Percentiles rank a stretch among this genome's conserved stretches.
These are phyloP conservation scores for Pelodiscus sinensis DNA, from an alignment of 2,113 vertebrate genomes.

Conservation along the genomic window DNA sequence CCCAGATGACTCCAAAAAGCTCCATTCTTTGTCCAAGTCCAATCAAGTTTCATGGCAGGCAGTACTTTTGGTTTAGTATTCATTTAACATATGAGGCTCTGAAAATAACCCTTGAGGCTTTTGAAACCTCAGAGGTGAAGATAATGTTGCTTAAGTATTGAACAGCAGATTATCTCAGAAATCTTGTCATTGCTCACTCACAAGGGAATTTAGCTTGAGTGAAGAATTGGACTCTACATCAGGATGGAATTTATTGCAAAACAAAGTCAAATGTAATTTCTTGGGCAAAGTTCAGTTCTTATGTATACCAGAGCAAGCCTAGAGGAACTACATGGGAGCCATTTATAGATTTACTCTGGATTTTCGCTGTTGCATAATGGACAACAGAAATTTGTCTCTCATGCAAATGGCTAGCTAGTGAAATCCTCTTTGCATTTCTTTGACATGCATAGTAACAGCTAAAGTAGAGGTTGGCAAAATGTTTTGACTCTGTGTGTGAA, in stretches of 20 bases:
- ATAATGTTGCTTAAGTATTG: neutral
- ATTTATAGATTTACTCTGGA: neutral
- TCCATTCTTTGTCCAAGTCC: constrained; percentile 55
- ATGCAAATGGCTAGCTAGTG: rapidly evolving
- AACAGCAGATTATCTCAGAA: neutral
- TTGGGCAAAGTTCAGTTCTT: neutral
- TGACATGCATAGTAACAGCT: neutral
- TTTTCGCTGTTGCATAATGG: neutral
- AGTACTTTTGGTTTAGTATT: constrained; percentile 56
- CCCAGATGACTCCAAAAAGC: constrained; percentile 37
- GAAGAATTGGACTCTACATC: neutral
- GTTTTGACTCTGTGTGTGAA: neutral
- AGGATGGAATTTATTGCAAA: neutral
- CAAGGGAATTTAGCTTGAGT: neutral
- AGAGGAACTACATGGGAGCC: neutral
- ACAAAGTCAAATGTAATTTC: neutral
- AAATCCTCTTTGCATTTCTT: neutral
- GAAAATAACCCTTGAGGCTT: constrained; percentile 48
- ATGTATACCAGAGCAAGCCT: neutral
- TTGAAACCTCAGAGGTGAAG: constrained; percentile 28
- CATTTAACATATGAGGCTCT: neutral
- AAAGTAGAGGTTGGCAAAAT: neutral
- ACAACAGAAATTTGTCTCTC: neutral
- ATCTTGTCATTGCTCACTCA: neutral
- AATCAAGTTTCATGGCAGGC: constrained; percentile 40